Conservation (phyloP, 2,113 vertebrate genomes). For the Neomonachus schauinslandi region DNA sequence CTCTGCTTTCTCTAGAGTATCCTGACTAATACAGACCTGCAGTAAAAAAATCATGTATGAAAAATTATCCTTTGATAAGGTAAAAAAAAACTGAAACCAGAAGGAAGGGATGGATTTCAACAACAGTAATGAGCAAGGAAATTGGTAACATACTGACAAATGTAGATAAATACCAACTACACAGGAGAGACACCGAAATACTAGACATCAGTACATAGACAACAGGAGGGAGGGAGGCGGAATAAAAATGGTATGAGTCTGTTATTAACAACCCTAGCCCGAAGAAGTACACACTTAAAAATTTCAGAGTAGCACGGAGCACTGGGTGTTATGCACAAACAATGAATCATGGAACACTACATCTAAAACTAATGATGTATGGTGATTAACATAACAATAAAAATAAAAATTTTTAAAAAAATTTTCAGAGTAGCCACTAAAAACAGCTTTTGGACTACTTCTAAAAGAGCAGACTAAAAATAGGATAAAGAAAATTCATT, state of each 20-base stretch:
- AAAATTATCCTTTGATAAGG: neutral
- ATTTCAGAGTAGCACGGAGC: neutral
- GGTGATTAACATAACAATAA: too few relatives aligned
- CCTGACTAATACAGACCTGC: neutral
- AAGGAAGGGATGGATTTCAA: neutral
- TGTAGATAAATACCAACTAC: neutral
- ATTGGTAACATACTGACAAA: neutral
- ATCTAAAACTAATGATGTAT: too few relatives aligned
- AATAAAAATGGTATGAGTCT: neutral
- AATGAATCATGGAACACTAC: too few relatives aligned
- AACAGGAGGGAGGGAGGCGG: neutral
- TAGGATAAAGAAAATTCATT: neutral
- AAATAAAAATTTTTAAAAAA: neutral
- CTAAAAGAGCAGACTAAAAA: neutral
- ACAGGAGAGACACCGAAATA: neutral
- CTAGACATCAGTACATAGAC: neutral
- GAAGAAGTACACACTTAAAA: neutral
- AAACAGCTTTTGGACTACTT: neutral
- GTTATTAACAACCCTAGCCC: neutral
- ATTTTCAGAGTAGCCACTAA: neutral
- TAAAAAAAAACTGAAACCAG: neutral
- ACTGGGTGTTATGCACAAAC: too few relatives aligned
- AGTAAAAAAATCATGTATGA: neutral
- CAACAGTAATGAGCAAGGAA: neutral
- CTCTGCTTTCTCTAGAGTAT: neutral